Conservation (phyloP, 1,140 invertebrate species). For the Myzus persicae region DNA sequence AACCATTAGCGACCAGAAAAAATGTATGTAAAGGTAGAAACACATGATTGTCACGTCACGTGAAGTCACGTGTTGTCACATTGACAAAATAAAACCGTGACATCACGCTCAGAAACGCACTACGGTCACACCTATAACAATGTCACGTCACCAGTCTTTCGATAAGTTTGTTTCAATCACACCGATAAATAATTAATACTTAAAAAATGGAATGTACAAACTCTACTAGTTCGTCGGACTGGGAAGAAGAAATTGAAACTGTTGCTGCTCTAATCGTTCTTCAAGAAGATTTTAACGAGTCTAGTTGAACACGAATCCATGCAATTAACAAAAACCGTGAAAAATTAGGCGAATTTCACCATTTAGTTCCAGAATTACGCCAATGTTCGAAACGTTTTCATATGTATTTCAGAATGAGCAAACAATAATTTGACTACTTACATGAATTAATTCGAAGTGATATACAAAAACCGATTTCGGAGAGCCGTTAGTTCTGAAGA, state of each 20-base stretch:
- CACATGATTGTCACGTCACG: conserved; percentile 7
- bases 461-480: conserved; percentile 40
- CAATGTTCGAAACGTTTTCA: conserved; percentile 1
- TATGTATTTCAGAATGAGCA: conserved; percentile 18
- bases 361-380: not conserved
- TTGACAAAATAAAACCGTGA: conserved; percentile 14
- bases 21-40: not conserved
- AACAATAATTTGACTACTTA: conserved; percentile 34
- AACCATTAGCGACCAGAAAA: too few species aligned
- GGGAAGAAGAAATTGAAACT: conserved; percentile 34
- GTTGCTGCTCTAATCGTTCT: conserved; percentile 15
- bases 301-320: not conserved
- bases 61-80: too few species aligned
- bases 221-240: conserved; percentile 23
- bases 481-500: conserved; percentile 44
- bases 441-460: conserved; percentile 3
- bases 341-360: conserved; percentile 12
- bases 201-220: conserved; percentile 17
- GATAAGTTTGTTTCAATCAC: conserved; percentile 8
- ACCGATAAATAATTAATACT: not conserved
- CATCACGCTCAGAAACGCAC: conserved; percentile 14
- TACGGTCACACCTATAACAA: not conserved
- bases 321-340: not conserved
- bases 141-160: conserved; percentile 21
- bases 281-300: not conserved